phyloP scores from a whole-genome alignment of 2,797 vertebrate genomes.

The Morus bassanus region DNA sequence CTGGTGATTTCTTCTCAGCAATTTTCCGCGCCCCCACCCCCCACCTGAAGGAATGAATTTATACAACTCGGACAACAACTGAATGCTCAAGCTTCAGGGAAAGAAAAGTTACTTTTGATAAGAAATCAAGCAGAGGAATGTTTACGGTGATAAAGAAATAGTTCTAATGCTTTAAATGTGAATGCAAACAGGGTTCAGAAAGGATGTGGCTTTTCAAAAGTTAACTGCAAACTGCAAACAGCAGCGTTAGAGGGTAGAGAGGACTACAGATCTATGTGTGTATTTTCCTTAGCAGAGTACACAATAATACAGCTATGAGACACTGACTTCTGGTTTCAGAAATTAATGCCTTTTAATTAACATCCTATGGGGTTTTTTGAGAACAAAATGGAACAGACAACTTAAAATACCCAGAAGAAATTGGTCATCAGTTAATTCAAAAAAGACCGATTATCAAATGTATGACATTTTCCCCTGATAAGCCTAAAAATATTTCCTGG shows the following conservation, averaged over 20 bases:
- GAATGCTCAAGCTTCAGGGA: not conserved
- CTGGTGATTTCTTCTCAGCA: not conserved
- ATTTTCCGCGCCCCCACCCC: not conserved
- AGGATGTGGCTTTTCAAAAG: not conserved
- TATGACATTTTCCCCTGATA: constrained; percentile 65
- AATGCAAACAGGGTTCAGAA: not conserved
- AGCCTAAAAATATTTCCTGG: constrained; percentile 66
- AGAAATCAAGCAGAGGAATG: not conserved
- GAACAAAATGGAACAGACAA: constrained; percentile 49
- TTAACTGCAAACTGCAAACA: not conserved
- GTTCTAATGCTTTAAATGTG: not conserved
- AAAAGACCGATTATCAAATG: constrained; percentile 54
- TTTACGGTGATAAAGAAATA: not conserved
- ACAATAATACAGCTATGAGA: constrained; percentile 41
- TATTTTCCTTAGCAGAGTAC: not conserved
- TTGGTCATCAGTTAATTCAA: constrained; percentile 42
- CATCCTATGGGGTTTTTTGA: not conserved
- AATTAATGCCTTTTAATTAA: constrained; percentile 61
- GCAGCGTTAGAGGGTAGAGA: not conserved
- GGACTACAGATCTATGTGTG: not conserved
- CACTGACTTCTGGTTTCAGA: constrained; percentile 61
- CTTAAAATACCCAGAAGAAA: constrained; percentile 46
- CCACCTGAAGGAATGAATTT: not conserved
- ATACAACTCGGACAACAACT: not conserved
- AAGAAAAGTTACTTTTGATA: not conserved